Evolutionary conservation across 2,888 invertebrate species (phyloP).

Genomic region (Iselma pallidipennis): DNA sequence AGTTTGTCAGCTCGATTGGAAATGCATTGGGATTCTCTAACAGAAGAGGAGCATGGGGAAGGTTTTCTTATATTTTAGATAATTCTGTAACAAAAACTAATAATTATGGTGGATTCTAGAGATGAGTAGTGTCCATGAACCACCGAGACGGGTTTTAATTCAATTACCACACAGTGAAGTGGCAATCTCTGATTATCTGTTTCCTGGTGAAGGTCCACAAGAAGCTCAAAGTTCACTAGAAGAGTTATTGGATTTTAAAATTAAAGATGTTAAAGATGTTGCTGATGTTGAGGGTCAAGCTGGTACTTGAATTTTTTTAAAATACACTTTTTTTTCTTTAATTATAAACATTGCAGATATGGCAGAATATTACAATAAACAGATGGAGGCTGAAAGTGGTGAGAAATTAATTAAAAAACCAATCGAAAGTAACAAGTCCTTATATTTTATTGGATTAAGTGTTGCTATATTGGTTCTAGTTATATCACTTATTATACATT

Average conservation of each 20-base stretch:
- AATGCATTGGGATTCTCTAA: conserved; percentile 90
- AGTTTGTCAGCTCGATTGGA: conserved; percentile 85
- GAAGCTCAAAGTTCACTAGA: conserved; percentile 80
- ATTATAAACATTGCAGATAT: conserved; percentile 29
- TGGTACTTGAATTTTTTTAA: conserved; percentile 56
- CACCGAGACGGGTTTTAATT: conserved; percentile 83
- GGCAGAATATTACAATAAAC: conserved; percentile 47
- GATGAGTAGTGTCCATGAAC: conserved; percentile 82
- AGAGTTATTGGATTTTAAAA: conserved; percentile 78
- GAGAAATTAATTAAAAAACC: conserved; percentile 56
- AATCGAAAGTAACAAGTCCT: conserved; percentile 64
- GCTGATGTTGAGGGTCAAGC: conserved; percentile 79
- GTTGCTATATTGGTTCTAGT: conserved; percentile 67
- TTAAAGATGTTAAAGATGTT: conserved; percentile 63
- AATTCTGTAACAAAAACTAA: too few relatives aligned
- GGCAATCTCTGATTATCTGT: conserved; percentile 86
- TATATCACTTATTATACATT: conserved; percentile 67
- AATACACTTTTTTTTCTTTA: conserved; percentile 5
- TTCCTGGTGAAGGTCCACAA: conserved; percentile 85
- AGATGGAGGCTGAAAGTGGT: conserved; percentile 57
- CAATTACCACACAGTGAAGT: conserved; percentile 67
- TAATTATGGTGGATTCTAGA: conserved; percentile 57
- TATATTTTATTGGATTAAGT: conserved; percentile 64
- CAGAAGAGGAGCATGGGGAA: conserved; percentile 79
- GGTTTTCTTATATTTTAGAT: conserved; percentile 54